Conservation (phyloP, 1,140 invertebrate genomes). For the Akabosia matsudoensis region DNA sequence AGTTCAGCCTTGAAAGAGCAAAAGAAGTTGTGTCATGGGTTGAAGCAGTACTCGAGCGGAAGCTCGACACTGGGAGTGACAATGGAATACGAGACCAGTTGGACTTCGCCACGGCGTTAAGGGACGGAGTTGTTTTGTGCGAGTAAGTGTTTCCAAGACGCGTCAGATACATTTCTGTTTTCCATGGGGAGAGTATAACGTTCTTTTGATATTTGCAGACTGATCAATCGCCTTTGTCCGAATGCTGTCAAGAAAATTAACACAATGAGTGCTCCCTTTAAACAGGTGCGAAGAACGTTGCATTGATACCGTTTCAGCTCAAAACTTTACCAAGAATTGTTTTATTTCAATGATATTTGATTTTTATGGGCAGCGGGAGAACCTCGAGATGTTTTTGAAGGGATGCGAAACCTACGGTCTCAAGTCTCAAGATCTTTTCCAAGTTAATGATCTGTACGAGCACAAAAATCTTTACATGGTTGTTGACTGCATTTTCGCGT, state of each 20-base stretch:
- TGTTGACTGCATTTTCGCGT: conserved; percentile 47
- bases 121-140: conserved; percentile 57
- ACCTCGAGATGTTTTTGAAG: conserved; percentile 64
- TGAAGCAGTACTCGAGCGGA: conserved; percentile 52
- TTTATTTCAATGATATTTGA: background rate
- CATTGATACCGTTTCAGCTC: background rate
- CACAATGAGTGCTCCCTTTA: conserved; percentile 54
- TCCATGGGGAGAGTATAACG: background rate
- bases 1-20: conserved; percentile 57
- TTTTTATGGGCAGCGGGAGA: conserved; percentile 58
- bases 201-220: conserved; percentile 48
- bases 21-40: conserved; percentile 56
- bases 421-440: conserved; percentile 60
- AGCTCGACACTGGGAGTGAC: conserved; percentile 49
- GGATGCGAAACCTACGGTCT: conserved; percentile 61
- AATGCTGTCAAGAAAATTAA: conserved; percentile 54
- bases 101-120: conserved; percentile 56
- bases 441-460: conserved; percentile 66
- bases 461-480: conserved; percentile 62
- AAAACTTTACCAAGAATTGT: background rate
- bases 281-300: conserved; percentile 50
- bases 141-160: conserved; percentile 53
- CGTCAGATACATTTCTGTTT: background rate
- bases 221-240: conserved; percentile 53
- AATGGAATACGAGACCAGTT: conserved; percentile 53